Evolutionary conservation across 2,113 vertebrate species (phyloP), one percentile per base, ranked within the genome.

Genomic region (Datnioides undecimradiatus): DNA sequence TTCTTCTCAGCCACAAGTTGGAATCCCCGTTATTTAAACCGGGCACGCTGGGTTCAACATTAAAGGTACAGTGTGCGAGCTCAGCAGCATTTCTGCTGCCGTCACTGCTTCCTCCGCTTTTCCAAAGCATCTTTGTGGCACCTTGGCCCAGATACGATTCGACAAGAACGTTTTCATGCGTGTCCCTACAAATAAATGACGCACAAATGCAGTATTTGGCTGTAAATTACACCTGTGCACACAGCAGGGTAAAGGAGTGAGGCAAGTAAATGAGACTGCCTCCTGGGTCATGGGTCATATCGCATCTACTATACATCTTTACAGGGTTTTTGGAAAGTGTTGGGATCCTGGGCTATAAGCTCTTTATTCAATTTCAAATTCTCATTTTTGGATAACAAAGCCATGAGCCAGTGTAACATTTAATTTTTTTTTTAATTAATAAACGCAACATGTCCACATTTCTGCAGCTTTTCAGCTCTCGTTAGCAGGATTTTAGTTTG

Each of bases 71-170:
- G 68, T 51, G 58, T 72, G 29, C 73, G 49, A 49, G 49, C 62
- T 82, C 78, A 70, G 68, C 77, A 88, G n/a, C 62, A 79, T 88
- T 87, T 82, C 43, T 79, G 87, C 79, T 88, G 79, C 71, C 73
- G 73, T 91, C 84, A 66, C 57, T 84, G 63, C 64, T 84, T 88
- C 84, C 71, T 43, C 31, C 31, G 54, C 63, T 71, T 64, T 63
- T 82, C 25, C 75, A 77, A 69, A 63, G 49, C n/a, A 65, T 79
- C 70, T 63, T 52, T 77, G 63, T 59, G 73, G 73, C 76, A 69
- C 34, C 69, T 64, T 84, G 86, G 51, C 84, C 84, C 73, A 82
- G 73, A 88, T 80, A 76, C 45, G 21, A 68, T 67, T 59, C 23
- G 23, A 71, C 58, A 43, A 63, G 58, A 5, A 31, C 12, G 31